phyloP scores from a whole-genome alignment of 2,797 vertebrate genomes.

The Serranus cabrilla region DNA sequence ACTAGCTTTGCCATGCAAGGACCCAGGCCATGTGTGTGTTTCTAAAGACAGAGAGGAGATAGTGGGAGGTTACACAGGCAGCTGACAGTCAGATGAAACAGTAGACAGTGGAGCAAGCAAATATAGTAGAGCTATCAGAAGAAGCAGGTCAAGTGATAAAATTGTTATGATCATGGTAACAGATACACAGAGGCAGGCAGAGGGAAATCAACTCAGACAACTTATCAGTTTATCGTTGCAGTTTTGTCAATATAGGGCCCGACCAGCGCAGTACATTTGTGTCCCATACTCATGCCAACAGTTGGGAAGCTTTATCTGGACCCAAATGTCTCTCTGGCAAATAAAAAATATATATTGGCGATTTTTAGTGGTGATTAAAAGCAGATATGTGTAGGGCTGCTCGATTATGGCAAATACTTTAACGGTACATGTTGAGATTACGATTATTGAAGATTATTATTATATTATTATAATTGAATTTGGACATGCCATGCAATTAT shows the following conservation, averaged over 20 bases:
- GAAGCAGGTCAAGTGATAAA: constrained; percentile 53
- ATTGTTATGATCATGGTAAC: constrained; percentile 61
- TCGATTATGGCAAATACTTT: no score
- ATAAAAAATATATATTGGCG: background rate
- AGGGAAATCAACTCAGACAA: constrained; percentile 63
- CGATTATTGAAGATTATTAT: no score
- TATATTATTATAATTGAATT: no score
- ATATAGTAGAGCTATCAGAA: constrained; percentile 48
- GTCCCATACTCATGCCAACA: constrained; percentile 31
- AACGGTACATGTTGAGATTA: no score
- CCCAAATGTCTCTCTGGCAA: constrained; percentile 41
- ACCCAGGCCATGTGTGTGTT: constrained; percentile 43
- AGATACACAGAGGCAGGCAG: constrained; percentile 69
- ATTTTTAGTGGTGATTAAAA: background rate
- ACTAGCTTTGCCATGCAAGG: constrained; percentile 56
- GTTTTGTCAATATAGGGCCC: constrained; percentile 58
- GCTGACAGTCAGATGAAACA: constrained; percentile 54
- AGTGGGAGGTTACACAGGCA: constrained; percentile 49
- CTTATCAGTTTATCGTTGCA: constrained; percentile 37
- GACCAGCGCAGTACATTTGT: constrained; percentile 48
- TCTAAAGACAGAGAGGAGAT: constrained; percentile 55
- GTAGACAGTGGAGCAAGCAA: constrained; percentile 60
- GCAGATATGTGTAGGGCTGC: background rate
- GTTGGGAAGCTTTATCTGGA: constrained; percentile 23
- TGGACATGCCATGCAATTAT: no score